phyloP scores from a whole-genome alignment of 2,888 invertebrate species.

The Melanotus villosus region DNA sequence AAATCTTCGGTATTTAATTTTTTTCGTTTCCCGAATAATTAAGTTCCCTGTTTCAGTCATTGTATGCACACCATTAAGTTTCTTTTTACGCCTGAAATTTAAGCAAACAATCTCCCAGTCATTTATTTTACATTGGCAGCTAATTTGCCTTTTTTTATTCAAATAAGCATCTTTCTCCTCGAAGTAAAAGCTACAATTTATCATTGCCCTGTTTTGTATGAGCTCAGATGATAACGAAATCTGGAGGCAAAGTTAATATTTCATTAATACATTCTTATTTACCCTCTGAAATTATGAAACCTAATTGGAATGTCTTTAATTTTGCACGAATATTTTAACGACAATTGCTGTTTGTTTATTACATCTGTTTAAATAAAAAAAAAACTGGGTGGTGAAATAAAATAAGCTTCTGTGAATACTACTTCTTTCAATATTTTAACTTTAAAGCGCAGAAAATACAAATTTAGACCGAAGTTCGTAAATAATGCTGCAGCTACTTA shows the following conservation, averaged over 20 bases:
- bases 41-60: too few species aligned
- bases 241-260: too few species aligned
- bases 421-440: neutral
- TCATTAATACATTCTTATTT: too few species aligned
- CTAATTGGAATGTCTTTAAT: too few species aligned
- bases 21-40: too few species aligned
- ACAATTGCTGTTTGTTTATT: neutral
- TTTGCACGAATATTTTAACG: neutral
- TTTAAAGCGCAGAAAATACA: neutral
- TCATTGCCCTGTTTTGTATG: neutral
- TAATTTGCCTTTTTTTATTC: constrained; percentile 7
- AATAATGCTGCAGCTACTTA: constrained; percentile 16
- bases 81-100: neutral
- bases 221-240: neutral
- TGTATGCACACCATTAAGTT: neutral
- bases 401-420: neutral
- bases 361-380: neutral
- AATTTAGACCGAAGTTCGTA: constrained; percentile 2
- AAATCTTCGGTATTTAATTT: too few species aligned
- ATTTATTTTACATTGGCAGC: constrained; percentile 6
- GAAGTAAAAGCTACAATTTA: neutral
- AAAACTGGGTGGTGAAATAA: too few species aligned
- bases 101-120: neutral
- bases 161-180: neutral
- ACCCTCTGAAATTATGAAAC: too few species aligned